A percentile compares a stretch with the other conserved stretches of the same genome.
Conservation (phyloP, 1,140 invertebrate species). For the Platorchestia sp. region DNA sequence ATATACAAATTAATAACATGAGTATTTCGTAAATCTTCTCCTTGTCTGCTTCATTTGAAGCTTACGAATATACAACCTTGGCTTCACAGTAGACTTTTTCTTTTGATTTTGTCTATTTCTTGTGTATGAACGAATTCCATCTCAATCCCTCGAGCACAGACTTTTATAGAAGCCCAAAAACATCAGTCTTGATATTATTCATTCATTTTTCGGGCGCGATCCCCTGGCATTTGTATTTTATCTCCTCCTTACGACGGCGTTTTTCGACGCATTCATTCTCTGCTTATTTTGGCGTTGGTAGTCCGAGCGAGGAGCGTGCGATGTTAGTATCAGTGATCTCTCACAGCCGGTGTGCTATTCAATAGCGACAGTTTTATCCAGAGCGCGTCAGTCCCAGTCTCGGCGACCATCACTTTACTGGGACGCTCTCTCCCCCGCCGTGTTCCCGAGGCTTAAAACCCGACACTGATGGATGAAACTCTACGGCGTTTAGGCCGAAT, state of each 20-base stretch:
- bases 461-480: slow-evolving; percentile 12
- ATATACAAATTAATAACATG: not conserved
- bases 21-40: not conserved
- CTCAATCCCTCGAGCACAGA: too few relatives aligned
- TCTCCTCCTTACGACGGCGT: not conserved
- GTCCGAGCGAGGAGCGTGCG: not conserved
- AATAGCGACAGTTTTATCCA: slow-evolving; percentile 12
- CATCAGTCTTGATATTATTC: not conserved
- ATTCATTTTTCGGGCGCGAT: not conserved
- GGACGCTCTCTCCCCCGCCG: not conserved
- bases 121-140: not conserved
- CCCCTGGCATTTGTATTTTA: not conserved
- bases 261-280: not conserved
- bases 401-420: slow-evolving; percentile 1
- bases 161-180: too few relatives aligned
- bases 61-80: not conserved
- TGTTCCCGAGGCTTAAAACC: not conserved
- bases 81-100: not conserved
- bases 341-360: slow-evolving; percentile 20
- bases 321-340: slow-evolving; percentile 27
- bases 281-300: not conserved
- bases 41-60: not conserved
- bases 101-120: not conserved
- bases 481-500: slow-evolving; percentile 23
- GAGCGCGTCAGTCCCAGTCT: slow-evolving; percentile 13